A percentile compares a stretch with the other conserved stretches of the same genome.
These are phyloP conservation scores for Phalacrocorax pelagicus DNA, from an alignment of 2,113 vertebrate species.

Conservation along the genomic window DNA sequence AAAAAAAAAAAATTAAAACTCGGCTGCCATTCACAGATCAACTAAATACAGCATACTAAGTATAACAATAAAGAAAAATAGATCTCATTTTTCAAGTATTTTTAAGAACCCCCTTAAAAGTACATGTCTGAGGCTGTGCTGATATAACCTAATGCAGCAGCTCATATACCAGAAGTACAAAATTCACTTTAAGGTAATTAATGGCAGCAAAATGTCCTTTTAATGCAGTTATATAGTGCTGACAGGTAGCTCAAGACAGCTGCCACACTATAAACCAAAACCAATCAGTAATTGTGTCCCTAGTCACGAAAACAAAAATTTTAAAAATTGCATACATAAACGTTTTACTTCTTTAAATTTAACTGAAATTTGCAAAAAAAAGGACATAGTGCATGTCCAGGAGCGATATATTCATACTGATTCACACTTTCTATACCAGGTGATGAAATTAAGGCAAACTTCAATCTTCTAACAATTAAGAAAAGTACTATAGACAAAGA, in stretches of 20 bases:
- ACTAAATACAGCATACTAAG: neutral
- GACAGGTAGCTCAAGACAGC: neutral
- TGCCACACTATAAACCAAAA: neutral
- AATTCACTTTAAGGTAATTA: neutral
- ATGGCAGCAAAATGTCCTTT: neutral
- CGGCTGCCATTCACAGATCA: neutral
- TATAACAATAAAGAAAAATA: neutral
- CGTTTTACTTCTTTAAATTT: neutral
- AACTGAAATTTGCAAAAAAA: neutral
- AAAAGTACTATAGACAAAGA: neutral
- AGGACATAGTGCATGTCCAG: too few species aligned
- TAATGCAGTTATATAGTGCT: neutral
- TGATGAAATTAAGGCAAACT: neutral
- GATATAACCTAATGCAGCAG: neutral
- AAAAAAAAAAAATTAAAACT: neutral
- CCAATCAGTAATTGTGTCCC: neutral
- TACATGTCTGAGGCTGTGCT: neutral
- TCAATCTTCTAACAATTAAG: neutral
- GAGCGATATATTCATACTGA: neutral
- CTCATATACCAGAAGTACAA: neutral
- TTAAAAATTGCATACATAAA: neutral
- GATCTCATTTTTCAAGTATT: neutral
- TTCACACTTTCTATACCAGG: neutral
- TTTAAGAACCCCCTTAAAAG: neutral
- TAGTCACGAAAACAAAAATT: neutral